Percentiles rank a stretch among this genome's conserved stretches.
Conservation (phyloP, 1,140 invertebrate species). For the Adoxophyes honmai region DNA sequence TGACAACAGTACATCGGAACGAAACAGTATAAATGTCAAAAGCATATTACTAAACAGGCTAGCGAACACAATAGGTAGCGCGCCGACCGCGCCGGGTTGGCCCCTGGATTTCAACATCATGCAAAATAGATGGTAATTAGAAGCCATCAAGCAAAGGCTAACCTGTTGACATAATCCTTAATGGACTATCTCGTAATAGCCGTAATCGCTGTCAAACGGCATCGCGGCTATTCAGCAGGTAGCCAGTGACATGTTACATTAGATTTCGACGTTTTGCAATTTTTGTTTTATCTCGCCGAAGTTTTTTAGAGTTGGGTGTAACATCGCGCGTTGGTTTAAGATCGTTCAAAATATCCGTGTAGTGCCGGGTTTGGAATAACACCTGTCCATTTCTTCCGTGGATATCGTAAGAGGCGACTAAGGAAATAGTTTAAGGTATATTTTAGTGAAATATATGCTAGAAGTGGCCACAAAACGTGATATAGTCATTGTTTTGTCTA, state of each 20-base stretch:
- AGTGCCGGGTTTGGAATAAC: too few species aligned
- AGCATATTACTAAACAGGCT: slow-evolving; percentile 23
- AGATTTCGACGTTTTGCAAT: background rate
- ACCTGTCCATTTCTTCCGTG: too few species aligned
- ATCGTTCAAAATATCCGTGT: too few species aligned
- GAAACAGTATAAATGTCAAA: slow-evolving; percentile 18
- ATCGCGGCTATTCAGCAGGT: slow-evolving; percentile 2
- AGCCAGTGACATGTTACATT: background rate
- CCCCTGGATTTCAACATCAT: slow-evolving; percentile 28
- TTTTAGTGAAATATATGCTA: too few species aligned
- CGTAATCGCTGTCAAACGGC: background rate
- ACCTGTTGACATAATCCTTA: slow-evolving; percentile 10
- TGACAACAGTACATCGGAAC: background rate
- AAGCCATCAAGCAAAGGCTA: slow-evolving; percentile 24
- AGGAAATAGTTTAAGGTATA: too few species aligned
- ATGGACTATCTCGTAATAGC: slow-evolving; percentile 14
- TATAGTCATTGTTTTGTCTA: too few species aligned
- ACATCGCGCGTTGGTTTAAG: too few species aligned
- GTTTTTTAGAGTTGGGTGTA: too few species aligned
- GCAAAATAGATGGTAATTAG: slow-evolving; percentile 29
- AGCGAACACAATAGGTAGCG: slow-evolving; percentile 15
- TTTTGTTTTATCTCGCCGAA: too few species aligned
- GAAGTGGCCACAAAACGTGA: too few species aligned
- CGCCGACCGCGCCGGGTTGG: slow-evolving; percentile 23
- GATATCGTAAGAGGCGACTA: too few species aligned